Evolutionary conservation across 2,797 vertebrate species (phyloP).

Genomic region (Pseudochirops corinnae): DNA sequence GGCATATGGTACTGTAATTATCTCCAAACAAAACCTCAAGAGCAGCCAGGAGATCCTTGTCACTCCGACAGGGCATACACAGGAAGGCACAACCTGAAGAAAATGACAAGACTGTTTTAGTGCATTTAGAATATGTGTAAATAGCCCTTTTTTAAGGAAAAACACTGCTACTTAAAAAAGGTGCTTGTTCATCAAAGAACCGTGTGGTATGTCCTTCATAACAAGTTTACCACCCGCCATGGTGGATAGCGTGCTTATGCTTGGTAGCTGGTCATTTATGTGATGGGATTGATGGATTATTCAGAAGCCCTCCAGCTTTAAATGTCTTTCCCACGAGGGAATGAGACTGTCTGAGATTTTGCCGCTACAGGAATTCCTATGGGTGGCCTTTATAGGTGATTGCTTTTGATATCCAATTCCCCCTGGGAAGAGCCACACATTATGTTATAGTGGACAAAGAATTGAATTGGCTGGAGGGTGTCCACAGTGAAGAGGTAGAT

Average conservation of each 20-base stretch:
- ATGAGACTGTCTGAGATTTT: neutral
- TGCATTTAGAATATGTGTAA: slow-evolving; percentile 73
- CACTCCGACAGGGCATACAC: slow-evolving; percentile 56
- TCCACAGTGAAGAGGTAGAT: neutral
- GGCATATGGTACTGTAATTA: slow-evolving; percentile 55
- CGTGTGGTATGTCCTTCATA: slow-evolving; percentile 53
- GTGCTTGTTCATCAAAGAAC: slow-evolving; percentile 66
- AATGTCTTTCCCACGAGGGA: neutral
- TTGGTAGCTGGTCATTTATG: neutral
- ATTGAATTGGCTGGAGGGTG: neutral
- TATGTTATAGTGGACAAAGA: neutral
- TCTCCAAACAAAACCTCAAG: slow-evolving; percentile 66
- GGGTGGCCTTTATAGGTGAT: neutral
- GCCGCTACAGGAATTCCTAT: neutral
- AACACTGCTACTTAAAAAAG: slow-evolving; percentile 50
- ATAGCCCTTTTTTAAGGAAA: slow-evolving; percentile 53
- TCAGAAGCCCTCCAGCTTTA: neutral
- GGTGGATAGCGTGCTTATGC: neutral
- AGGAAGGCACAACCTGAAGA: slow-evolving; percentile 52
- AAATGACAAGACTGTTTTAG: slow-evolving; percentile 77
- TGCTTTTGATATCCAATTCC: neutral
- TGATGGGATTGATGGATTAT: neutral
- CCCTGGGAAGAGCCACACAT: neutral
- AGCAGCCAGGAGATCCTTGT: slow-evolving; percentile 70
- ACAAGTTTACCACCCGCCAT: neutral